These are phyloP conservation scores for Pegoplata infirma DNA, from an alignment of 2,888 invertebrate species.

Conservation along the genomic window DNA sequence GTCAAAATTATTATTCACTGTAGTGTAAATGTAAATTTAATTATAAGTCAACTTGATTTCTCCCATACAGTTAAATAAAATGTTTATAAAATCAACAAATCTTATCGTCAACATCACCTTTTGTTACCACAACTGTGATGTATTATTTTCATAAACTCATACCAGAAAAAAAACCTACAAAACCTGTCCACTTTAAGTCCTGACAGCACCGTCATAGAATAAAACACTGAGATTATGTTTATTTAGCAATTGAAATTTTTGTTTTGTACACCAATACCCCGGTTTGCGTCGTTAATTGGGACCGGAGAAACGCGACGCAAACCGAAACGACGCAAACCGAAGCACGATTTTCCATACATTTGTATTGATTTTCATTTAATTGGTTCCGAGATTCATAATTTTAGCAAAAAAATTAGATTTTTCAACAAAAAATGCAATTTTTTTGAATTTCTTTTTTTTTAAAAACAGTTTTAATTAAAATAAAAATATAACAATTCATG, in stretches of 20 bases:
- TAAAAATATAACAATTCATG: too few species aligned
- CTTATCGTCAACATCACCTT: conserved; percentile 12
- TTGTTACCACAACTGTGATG: conserved; percentile 19
- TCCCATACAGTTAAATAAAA: not conserved
- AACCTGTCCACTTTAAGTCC: not conserved
- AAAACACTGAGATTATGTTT: conserved; percentile 20
- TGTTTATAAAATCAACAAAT: conserved; percentile 15
- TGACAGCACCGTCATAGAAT: not conserved
- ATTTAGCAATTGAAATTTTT: conserved; percentile 31
- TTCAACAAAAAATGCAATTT: too few species aligned
- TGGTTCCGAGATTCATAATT: too few species aligned
- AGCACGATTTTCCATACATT: too few species aligned
- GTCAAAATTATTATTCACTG: conserved; percentile 21
- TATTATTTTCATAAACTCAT: not conserved
- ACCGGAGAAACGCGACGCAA: too few species aligned
- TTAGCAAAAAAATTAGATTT: too few species aligned
- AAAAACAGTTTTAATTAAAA: too few species aligned
- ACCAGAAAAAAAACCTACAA: not conserved
- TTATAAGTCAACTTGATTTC: conserved; percentile 22
- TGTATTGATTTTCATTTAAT: too few species aligned
- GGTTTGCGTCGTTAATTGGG: too few species aligned
- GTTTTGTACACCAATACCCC: too few species aligned
- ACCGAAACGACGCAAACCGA: too few species aligned
- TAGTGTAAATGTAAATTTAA: conserved; percentile 44
- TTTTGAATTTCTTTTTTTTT: too few species aligned